Evolutionary conservation across 2,888 invertebrate species (phyloP).

Genomic region (Drosophila tripunctata): DNA sequence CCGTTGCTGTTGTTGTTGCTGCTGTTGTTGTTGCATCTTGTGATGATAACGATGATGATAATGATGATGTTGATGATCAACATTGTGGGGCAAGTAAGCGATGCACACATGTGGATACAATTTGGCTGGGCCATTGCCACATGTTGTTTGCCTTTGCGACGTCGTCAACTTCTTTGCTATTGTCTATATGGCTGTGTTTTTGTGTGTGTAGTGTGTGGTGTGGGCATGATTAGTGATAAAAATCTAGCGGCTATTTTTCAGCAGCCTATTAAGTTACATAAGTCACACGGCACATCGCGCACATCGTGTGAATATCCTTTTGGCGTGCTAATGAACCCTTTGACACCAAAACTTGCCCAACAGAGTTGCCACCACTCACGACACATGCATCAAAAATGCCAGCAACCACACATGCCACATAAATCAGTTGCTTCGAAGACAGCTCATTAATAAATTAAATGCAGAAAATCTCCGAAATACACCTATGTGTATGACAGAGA

Average conservation of each 20-base stretch:
- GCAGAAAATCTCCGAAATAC: constrained; percentile 59
- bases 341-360: constrained; percentile 43
- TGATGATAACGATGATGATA: constrained; percentile 27
- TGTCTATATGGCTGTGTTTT: constrained; percentile 17
- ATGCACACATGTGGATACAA: constrained; percentile 75
- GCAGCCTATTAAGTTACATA: constrained; percentile 77
- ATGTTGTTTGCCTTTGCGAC: constrained; percentile 63
- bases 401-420: constrained; percentile 59
- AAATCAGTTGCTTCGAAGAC: constrained; percentile 60
- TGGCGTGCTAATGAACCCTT: constrained; percentile 74
- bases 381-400: constrained; percentile 50
- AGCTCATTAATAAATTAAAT: constrained; percentile 72
- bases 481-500: constrained; percentile 24
- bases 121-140: constrained; percentile 75
- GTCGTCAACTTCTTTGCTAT: constrained; percentile 49
- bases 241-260: constrained; percentile 69
- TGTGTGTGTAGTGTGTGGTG: constrained; percentile 24
- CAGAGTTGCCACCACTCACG: constrained; percentile 21
- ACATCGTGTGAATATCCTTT: constrained; percentile 73
- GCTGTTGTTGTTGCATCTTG: constrained; percentile 4
- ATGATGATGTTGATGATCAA: constrained; percentile 52
- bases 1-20: constrained; percentile 18
- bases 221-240: constrained; percentile 60
- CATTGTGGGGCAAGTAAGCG: constrained; percentile 50
- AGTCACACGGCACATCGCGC: constrained; percentile 51